Evolutionary conservation across 2,888 invertebrate genomes (phyloP).

Genomic region (Oxyscelio sp.): DNA sequence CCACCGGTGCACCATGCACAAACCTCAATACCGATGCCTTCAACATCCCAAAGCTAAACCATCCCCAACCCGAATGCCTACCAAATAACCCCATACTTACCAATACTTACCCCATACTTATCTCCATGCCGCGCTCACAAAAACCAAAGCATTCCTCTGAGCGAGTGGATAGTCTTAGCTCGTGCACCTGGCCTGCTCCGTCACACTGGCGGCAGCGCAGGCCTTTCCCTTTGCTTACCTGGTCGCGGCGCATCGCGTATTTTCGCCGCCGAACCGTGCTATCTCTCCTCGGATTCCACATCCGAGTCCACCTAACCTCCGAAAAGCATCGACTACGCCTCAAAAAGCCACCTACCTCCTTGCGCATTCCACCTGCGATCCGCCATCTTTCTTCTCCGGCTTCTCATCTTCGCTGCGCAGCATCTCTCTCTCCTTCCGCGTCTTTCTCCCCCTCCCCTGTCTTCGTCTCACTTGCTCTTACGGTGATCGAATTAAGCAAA

Average conservation of each 20-base stretch:
- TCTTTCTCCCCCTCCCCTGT: not conserved
- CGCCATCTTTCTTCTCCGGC: not conserved
- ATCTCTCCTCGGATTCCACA: too few relatives aligned
- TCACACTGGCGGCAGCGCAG: constrained; percentile 75
- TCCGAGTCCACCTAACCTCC: too few relatives aligned
- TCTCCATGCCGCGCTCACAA: constrained; percentile 18
- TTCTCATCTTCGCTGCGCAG: too few relatives aligned
- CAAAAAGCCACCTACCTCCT: too few relatives aligned
- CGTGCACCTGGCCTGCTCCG: constrained; percentile 80
- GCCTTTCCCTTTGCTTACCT: constrained; percentile 86
- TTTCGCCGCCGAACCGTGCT: constrained; percentile 50
- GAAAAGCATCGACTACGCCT: too few relatives aligned
- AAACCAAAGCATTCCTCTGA: constrained; percentile 8
- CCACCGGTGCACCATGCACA: too few relatives aligned
- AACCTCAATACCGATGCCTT: too few relatives aligned
- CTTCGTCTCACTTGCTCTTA: constrained; percentile 25
- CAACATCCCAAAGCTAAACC: too few relatives aligned
- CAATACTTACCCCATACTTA: constrained; percentile 20
- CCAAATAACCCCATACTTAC: too few relatives aligned
- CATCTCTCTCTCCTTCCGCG: constrained; percentile 9
- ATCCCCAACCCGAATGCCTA: too few relatives aligned
- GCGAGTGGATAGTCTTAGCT: constrained; percentile 84
- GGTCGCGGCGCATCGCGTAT: constrained; percentile 75
- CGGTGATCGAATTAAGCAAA: constrained; percentile 52
- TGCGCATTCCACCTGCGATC: too few relatives aligned